Evolutionary conservation across 2,113 vertebrate genomes (phyloP).

Genomic region (Halichoerus grypus): DNA sequence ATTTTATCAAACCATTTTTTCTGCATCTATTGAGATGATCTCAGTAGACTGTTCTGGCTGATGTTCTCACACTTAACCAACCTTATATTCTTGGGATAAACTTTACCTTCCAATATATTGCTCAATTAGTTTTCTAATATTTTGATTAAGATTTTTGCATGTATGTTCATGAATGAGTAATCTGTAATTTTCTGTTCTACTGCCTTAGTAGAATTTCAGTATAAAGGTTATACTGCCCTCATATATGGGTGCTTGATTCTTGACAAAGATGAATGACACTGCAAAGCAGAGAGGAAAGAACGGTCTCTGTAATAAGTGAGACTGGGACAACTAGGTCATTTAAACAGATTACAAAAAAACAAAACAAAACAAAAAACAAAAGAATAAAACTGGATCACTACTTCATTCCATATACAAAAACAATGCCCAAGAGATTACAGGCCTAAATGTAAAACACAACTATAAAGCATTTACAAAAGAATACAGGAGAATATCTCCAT

Average conservation of each 20-base stretch:
- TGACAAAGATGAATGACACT: neutral
- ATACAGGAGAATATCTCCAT: neutral
- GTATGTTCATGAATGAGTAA: neutral
- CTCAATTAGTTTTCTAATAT: conserved; percentile 21
- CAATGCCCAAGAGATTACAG: neutral
- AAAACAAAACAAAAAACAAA: neutral
- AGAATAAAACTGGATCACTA: neutral
- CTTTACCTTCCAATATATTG: neutral
- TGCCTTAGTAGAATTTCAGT: neutral
- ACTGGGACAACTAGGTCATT: neutral
- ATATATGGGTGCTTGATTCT: neutral
- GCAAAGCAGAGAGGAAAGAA: neutral
- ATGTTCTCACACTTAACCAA: conserved; percentile 55
- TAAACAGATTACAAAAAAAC: neutral
- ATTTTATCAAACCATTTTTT: neutral
- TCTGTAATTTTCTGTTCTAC: neutral
- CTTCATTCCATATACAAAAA: neutral
- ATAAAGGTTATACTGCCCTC: neutral
- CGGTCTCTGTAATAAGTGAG: neutral
- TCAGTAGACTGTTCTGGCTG: conserved; percentile 4
- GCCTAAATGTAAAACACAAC: neutral
- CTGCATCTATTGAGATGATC: neutral
- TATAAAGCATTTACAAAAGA: neutral
- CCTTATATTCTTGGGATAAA: neutral
- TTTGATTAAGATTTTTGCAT: neutral